A percentile compares a stretch with the other conserved stretches of the same genome.
Evolutionary conservation across 2,888 invertebrate species (phyloP).

Genomic region (Mythimna vitellina): DNA sequence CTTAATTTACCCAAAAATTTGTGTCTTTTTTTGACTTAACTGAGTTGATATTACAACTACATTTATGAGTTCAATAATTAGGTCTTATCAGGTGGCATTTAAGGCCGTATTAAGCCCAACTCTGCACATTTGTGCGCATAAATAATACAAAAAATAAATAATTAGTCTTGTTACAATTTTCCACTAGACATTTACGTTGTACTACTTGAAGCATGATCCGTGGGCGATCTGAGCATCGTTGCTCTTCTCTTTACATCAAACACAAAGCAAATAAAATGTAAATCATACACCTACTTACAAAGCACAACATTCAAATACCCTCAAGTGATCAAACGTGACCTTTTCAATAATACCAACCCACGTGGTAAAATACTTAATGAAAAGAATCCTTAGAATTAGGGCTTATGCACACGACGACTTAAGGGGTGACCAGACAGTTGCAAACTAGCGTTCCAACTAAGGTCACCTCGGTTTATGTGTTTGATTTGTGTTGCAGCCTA

Average conservation of each 20-base stretch:
- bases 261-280: constrained; percentile 23
- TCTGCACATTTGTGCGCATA: too few species aligned
- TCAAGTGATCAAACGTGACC: constrained; percentile 34
- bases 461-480: too few species aligned
- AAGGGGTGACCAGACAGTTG: too few species aligned
- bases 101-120: too few species aligned
- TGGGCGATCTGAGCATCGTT: constrained; percentile 11
- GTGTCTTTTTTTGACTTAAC: neutral
- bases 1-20: neutral
- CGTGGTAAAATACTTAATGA: constrained; percentile 16
- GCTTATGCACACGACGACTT: neutral
- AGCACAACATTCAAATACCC: constrained; percentile 31
- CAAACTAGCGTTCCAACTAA: too few species aligned
- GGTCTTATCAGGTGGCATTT: too few species aligned
- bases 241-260: constrained; percentile 9
- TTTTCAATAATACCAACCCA: constrained; percentile 37
- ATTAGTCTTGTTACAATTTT: neutral
- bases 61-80: neutral
- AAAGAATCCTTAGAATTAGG: constrained; percentile 21
- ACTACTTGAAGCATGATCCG: neutral
- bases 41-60: neutral
- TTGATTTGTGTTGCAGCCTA: too few species aligned
- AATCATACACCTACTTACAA: constrained; percentile 26
- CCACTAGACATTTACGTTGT: neutral
- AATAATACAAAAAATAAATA: neutral